phyloP scores from a whole-genome alignment of 2,113 vertebrate species.

The Trachemys scripta region DNA sequence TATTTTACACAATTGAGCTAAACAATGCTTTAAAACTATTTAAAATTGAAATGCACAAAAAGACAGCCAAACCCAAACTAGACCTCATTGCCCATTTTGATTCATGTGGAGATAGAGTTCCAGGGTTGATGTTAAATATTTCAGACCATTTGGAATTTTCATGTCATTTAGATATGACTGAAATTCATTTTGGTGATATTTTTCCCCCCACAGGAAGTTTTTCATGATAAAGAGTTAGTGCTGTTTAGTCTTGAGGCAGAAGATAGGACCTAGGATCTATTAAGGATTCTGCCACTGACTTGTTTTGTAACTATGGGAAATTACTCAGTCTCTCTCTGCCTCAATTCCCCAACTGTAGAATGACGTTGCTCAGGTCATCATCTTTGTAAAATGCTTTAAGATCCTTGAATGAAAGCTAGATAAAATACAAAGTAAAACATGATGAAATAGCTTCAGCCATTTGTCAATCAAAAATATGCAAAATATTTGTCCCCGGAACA shows the following conservation, averaged over 20 bases:
- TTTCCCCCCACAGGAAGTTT: too few species aligned
- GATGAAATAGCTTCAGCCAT: background rate
- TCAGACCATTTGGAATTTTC: too few species aligned
- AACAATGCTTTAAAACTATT: background rate
- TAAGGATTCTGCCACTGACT: background rate
- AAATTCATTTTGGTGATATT: too few species aligned
- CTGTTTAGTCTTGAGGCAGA: too few species aligned
- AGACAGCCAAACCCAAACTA: background rate
- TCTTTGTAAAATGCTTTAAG: background rate
- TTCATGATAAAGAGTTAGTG: too few species aligned
- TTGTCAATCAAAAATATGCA: background rate
- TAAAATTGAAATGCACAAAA: background rate
- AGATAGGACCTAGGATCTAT: too few species aligned
- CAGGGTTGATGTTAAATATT: too few species aligned
- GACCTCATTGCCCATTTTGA: background rate
- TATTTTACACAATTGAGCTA: background rate
- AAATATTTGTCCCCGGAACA: background rate
- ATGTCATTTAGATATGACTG: too few species aligned
- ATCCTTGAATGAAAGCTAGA: background rate
- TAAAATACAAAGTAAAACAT: background rate
- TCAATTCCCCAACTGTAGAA: background rate
- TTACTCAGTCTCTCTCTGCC: too few species aligned
- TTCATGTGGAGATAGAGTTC: too few species aligned
- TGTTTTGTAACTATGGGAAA: background rate
- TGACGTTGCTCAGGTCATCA: background rate